Evolutionary conservation across 2,797 vertebrate genomes (phyloP), one percentile per base, ranked within the genome.

Genomic region (Atherinosoma microstoma): DNA sequence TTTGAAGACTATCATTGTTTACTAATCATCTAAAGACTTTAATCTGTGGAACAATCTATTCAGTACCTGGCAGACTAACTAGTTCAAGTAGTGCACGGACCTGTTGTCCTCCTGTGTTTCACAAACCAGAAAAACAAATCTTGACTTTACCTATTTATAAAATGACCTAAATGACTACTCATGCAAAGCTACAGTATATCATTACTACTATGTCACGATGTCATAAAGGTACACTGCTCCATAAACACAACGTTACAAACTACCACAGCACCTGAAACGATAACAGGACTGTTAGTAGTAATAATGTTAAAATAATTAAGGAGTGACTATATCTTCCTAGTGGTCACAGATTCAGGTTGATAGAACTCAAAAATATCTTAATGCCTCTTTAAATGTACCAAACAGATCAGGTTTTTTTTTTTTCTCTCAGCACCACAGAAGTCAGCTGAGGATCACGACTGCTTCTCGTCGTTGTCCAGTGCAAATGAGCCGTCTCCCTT

Each of bases 341-440:
- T 77, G 60, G 49, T 73, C 56, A 75, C 38, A 64, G 9, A 54
- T 53, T 40, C 16, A 64, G 15, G 29, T 11, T 53, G 10, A 77
- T 32, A 76, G 30, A 49, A 3, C 13, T 58, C 5, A 67, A 40
- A 84, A 70, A 59, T 29, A 0, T 62, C 36, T 13, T 35, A 73
- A 80, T 84, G 79, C 75, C 83, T 57, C 35, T 83, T 82, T 53
- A 67, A 57, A 63, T 8, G 1, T 36, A 64, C 20, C 74, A 53
- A 77, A 47, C 12, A 3, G 0, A 18, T 57, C 11, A 24, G 24
- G 15, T 1, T 60, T 70, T 53, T 15, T 36, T 38, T 67, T 32
- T 32, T 32, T 32, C 5, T 45, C 42, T 45, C 42, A 38, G 11
- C 36, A 38, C 11, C 42, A 64, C 63, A 56, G 27, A 64, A 45